These are phyloP conservation scores for Danio tinwini DNA, from an alignment of 2,797 vertebrate species.

Conservation along the genomic window DNA sequence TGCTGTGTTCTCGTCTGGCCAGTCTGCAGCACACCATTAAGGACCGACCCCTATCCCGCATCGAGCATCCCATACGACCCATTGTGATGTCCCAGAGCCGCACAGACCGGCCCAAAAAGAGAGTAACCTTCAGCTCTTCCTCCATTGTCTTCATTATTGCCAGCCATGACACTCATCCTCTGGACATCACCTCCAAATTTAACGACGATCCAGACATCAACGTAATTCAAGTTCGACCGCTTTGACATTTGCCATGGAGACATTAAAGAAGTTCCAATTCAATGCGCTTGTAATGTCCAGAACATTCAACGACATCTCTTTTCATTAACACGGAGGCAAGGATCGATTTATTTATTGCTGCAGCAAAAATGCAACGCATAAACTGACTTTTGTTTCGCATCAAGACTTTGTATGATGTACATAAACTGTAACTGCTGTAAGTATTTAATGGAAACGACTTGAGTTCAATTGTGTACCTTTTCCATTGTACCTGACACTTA, in stretches of 20 bases:
- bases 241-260: conserved; percentile 68
- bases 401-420: background rate
- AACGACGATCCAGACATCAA: conserved; percentile 71
- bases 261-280: background rate
- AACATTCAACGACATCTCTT: background rate
- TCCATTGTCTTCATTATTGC: conserved; percentile 94
- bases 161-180: conserved; percentile 80
- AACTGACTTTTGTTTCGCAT: background rate
- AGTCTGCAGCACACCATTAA: conserved; percentile 79
- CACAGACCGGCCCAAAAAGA: conserved; percentile 87
- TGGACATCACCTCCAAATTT: conserved; percentile 74
- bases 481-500: background rate
- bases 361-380: background rate
- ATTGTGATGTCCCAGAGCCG: conserved; percentile 82
- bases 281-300: background rate
- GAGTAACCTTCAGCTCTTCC: conserved; percentile 92
- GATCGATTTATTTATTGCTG: background rate
- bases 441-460: background rate
- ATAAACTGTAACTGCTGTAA: background rate
- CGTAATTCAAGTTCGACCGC: conserved; percentile 85
- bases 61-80: conserved; percentile 80
- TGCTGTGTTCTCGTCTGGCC: conserved; percentile 84
- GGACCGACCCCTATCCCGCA: conserved; percentile 74
- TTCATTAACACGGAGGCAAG: background rate
- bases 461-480: background rate